Conservation (phyloP, 1,140 invertebrate genomes). For the Trichonephila clavata region DNA sequence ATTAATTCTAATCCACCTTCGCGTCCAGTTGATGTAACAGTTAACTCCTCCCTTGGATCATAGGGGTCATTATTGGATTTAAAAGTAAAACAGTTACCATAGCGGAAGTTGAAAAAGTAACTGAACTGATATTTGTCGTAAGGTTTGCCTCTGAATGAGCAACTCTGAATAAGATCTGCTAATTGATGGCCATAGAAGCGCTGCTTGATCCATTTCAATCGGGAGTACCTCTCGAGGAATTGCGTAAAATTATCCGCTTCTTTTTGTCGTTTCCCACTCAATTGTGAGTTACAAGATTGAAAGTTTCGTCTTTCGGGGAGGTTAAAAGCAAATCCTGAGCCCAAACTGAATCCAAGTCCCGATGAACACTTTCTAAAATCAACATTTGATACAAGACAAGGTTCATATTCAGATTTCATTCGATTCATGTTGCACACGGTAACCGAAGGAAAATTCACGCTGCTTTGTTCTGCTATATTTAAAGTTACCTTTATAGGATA, state of each 20-base stretch:
- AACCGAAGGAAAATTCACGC: conserved; percentile 22
- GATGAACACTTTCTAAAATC: too few relatives aligned
- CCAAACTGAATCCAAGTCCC: not conserved
- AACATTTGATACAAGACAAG: not conserved
- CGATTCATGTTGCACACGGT: conserved; percentile 53
- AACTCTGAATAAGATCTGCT: not conserved
- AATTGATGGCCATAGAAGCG: not conserved
- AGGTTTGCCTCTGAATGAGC: not conserved
- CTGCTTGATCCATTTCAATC: not conserved
- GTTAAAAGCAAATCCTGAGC: not conserved
- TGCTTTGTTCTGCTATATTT: not conserved
- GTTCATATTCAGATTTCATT: not conserved
- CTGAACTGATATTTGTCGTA: not conserved
- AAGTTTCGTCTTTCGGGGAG: not conserved
- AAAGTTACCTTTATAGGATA: conserved; percentile 7
- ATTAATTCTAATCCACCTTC: not conserved
- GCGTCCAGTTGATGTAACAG: not conserved
- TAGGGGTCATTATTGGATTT: not conserved
- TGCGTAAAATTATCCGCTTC: not conserved
- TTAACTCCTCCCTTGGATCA: not conserved
- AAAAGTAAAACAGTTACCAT: conserved; percentile 59
- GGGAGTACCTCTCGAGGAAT: not conserved
- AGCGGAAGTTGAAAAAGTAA: not conserved
- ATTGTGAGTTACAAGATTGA: not conserved
- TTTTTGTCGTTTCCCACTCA: not conserved